phyloP scores from a whole-genome alignment of 2,888 invertebrate genomes.

The Phalera bucephala region DNA sequence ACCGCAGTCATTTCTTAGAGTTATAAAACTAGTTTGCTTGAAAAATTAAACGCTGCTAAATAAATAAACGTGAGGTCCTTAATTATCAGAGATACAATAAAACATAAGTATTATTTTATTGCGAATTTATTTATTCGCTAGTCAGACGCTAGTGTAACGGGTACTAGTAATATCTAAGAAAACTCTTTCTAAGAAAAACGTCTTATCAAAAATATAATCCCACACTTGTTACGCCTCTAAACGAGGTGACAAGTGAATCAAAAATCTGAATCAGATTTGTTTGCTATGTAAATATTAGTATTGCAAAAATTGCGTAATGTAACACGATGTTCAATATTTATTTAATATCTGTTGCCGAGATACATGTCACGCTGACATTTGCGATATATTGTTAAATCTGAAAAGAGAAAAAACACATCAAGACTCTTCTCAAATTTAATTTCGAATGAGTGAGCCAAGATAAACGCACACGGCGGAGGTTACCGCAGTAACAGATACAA shows the following conservation, averaged over 20 bases:
- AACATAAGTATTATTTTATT: too few species aligned
- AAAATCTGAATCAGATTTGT: background rate
- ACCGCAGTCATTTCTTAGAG: too few species aligned
- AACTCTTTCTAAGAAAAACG: background rate
- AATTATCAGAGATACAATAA: too few species aligned
- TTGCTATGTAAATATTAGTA: background rate
- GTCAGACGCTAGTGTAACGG: too few species aligned
- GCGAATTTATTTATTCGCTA: too few species aligned
- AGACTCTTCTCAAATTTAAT: constrained; percentile 15
- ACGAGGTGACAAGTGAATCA: background rate
- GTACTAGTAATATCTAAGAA: too few species aligned
- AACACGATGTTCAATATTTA: constrained; percentile 3
- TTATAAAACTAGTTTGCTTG: too few species aligned
- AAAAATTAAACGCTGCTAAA: too few species aligned
- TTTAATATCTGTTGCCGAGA: constrained; percentile 6
- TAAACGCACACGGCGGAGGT: constrained; percentile 33
- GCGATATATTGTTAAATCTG: constrained; percentile 13
- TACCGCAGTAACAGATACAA: constrained; percentile 8
- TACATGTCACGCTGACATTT: background rate
- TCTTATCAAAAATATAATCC: background rate
- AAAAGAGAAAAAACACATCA: constrained; percentile 13
- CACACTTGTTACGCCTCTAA: background rate
- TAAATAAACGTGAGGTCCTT: too few species aligned
- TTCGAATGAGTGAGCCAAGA: constrained; percentile 20
- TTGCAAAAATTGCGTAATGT: constrained; percentile 1